A percentile compares a stretch with the other conserved stretches of the same genome.
These are phyloP conservation scores for Urocitellus parryii DNA, from an alignment of 2,113 vertebrate genomes.

Conservation along the genomic window DNA sequence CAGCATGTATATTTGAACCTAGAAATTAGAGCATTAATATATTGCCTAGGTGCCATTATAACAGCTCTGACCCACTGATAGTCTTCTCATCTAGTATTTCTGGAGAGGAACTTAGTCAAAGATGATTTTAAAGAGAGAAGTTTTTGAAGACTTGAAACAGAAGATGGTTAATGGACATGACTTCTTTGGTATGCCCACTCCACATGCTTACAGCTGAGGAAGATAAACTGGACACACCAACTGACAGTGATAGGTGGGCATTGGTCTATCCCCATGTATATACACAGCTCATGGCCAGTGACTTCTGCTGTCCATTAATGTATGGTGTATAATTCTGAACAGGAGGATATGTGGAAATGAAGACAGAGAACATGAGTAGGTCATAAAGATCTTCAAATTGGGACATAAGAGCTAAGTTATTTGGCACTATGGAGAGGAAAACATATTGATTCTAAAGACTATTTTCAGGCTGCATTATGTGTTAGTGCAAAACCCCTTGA, in stretches of 20 bases:
- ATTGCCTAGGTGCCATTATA: not conserved
- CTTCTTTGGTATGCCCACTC: not conserved
- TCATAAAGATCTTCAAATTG: not conserved
- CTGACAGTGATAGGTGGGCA: not conserved
- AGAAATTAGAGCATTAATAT: not conserved
- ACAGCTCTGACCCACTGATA: not conserved
- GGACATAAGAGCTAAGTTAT: slow-evolving; percentile 5
- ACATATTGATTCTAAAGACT: not conserved
- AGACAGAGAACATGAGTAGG: not conserved
- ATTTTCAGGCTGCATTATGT: slow-evolving; percentile 22
- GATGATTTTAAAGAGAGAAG: not conserved
- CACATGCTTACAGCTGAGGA: not conserved
- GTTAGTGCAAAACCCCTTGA: not conserved
- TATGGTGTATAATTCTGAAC: not conserved
- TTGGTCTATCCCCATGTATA: not conserved
- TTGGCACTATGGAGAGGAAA: not conserved
- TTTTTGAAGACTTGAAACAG: not conserved
- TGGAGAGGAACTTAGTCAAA: not conserved
- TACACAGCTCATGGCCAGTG: not conserved
- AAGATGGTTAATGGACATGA: not conserved
- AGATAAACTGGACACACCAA: not conserved
- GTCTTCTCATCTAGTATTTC: not conserved
- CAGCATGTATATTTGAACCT: not conserved
- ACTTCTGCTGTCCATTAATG: not conserved
- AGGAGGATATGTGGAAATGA: not conserved